A percentile compares a stretch with the other conserved stretches of the same genome.
phyloP scores from a whole-genome alignment of 2,797 vertebrate genomes.

The Pseudomugil gertrudae region DNA sequence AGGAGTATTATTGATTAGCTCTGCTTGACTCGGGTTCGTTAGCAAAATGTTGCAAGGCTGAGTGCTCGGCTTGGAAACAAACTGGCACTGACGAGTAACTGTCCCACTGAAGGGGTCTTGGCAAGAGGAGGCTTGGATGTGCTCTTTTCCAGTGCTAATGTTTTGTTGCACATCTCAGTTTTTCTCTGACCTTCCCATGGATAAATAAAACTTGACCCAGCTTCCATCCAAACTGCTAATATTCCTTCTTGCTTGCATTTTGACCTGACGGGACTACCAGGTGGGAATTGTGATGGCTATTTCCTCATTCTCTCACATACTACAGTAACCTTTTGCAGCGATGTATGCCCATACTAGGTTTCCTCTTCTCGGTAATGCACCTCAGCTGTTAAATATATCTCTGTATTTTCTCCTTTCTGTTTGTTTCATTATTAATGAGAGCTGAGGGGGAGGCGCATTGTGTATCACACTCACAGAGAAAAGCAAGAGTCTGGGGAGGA shows the following conservation, averaged over 20 bases:
- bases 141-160: slow-evolving; percentile 7
- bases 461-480: slow-evolving; percentile 73
- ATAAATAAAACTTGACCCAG: background rate
- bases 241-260: background rate
- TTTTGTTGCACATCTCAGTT: background rate
- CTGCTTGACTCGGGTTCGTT: background rate
- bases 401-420: slow-evolving; percentile 60
- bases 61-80: slow-evolving; percentile 4
- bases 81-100: background rate
- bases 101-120: slow-evolving; percentile 8
- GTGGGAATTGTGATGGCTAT: background rate
- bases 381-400: slow-evolving; percentile 54
- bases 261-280: background rate
- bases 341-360: slow-evolving; percentile 10
- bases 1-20: slow-evolving; percentile 18
- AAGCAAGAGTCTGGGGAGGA: slow-evolving; percentile 33
- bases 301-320: background rate
- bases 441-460: slow-evolving; percentile 57
- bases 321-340: slow-evolving; percentile 25
- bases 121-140: slow-evolving; percentile 6
- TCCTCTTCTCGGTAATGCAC: slow-evolving; percentile 35
- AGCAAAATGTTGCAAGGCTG: background rate
- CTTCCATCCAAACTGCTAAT: background rate
- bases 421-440: slow-evolving; percentile 80
- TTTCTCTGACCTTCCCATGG: slow-evolving; percentile 3